phyloP scores from a whole-genome alignment of 2,797 vertebrate species.

The Melanotaenia nigrans region DNA sequence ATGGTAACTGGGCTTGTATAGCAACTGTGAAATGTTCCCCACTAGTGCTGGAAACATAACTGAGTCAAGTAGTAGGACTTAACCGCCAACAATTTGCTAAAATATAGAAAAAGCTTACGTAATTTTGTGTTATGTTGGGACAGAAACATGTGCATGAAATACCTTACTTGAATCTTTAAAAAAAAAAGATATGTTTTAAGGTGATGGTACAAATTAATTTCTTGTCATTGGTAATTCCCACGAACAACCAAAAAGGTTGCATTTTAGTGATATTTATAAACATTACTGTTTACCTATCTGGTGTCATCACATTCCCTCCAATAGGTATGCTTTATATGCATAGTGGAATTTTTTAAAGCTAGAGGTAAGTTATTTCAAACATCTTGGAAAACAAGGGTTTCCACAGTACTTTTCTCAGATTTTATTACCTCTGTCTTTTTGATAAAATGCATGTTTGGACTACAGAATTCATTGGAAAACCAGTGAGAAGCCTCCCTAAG shows the following conservation, averaged over 20 bases:
- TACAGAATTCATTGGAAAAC: background rate
- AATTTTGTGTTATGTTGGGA: too few relatives aligned
- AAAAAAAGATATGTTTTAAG: conserved; percentile 7
- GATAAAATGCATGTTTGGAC: background rate
- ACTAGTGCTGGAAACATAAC: background rate
- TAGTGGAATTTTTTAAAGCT: background rate
- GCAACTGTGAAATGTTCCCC: background rate
- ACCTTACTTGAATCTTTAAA: background rate
- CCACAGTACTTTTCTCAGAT: background rate
- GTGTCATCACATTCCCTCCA: too few relatives aligned
- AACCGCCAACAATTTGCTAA: background rate
- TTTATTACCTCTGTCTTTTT: background rate
- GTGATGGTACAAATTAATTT: conserved; percentile 5
- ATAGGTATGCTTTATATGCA: background rate
- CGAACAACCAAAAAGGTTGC: background rate
- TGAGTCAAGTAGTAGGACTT: background rate
- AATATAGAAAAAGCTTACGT: background rate
- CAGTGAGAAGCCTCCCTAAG: background rate
- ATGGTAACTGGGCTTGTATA: background rate
- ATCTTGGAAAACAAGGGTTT: background rate
- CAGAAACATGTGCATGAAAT: conserved; percentile 17
- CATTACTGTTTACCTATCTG: background rate
- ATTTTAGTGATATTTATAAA: background rate
- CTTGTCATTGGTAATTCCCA: conserved; percentile 17
- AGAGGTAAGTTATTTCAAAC: background rate